Percentiles rank a stretch among this genome's conserved stretches.
phyloP scores from a whole-genome alignment of 2,797 vertebrate genomes.

The Characodon lateralis region DNA sequence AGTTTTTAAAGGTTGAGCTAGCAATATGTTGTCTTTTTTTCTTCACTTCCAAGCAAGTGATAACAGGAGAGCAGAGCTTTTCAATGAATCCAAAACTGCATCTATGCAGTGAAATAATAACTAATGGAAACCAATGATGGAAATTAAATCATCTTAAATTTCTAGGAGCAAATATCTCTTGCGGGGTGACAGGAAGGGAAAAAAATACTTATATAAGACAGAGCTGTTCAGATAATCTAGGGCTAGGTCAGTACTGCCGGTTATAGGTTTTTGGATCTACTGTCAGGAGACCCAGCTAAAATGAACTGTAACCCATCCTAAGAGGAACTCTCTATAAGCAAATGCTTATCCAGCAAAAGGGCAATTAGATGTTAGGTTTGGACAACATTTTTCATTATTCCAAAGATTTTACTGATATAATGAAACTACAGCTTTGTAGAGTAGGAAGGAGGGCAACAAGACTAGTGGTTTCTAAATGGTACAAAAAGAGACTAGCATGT shows the following conservation, averaged over 20 bases:
- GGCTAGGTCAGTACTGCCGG: background rate
- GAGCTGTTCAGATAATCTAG: background rate
- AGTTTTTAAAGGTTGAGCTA: slow-evolving; percentile 55
- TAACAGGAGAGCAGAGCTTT: slow-evolving; percentile 31
- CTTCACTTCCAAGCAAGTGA: slow-evolving; percentile 38
- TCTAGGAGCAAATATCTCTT: slow-evolving; percentile 1
- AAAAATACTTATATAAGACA: background rate
- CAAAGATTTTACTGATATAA: background rate
- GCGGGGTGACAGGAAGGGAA: background rate
- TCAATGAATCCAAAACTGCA: slow-evolving; percentile 46
- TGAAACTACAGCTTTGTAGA: background rate
- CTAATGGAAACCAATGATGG: slow-evolving; percentile 19
- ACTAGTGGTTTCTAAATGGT: background rate
- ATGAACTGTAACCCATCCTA: background rate
- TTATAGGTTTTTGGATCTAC: slow-evolving; percentile 6
- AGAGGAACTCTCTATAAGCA: background rate
- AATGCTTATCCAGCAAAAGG: background rate
- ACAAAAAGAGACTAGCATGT: too few species aligned
- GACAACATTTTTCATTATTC: background rate
- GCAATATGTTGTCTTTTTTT: slow-evolving; percentile 42
- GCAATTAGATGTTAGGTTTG: background rate
- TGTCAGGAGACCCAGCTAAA: slow-evolving; percentile 5
- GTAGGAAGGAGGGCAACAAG: background rate
- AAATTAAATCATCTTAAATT: background rate
- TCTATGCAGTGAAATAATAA: slow-evolving; percentile 8